These are phyloP conservation scores for Drosophila melanosoma DNA, from an alignment of 2,888 invertebrate species.

Conservation along the genomic window DNA sequence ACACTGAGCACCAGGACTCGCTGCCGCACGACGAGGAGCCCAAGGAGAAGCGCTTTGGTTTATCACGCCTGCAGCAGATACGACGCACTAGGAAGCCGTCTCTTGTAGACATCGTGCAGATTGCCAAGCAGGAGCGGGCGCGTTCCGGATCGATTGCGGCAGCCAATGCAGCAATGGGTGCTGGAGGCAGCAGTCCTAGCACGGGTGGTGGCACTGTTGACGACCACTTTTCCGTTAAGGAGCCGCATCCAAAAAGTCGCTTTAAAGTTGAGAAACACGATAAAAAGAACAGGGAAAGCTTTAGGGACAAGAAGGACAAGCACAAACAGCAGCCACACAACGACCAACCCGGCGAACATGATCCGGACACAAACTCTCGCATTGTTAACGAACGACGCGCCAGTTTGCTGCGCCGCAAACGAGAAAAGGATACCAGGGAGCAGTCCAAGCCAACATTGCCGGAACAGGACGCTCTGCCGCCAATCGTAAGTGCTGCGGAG, in stretches of 20 bases:
- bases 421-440: constrained; percentile 57
- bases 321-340: constrained; percentile 55
- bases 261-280: constrained; percentile 79
- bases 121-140: constrained; percentile 80
- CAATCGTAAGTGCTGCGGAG: constrained; percentile 15
- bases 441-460: constrained; percentile 38
- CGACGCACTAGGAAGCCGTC: constrained; percentile 82
- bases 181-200: constrained; percentile 38
- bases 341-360: constrained; percentile 74
- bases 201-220: constrained; percentile 10
- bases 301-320: constrained; percentile 60
- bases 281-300: constrained; percentile 53
- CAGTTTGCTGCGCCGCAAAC: constrained; percentile 79
- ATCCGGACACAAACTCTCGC: constrained; percentile 82
- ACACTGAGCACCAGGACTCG: constrained; percentile 90
- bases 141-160: constrained; percentile 62
- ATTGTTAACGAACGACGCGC: constrained; percentile 82
- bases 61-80: constrained; percentile 80
- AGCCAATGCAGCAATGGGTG: constrained; percentile 34
- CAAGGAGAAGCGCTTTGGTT: constrained; percentile 74
- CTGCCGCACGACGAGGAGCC: constrained; percentile 87
- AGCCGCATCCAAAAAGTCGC: constrained; percentile 77
- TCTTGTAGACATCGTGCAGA: constrained; percentile 83
- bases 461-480: constrained; percentile 41
- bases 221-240: constrained; percentile 59